phyloP scores from a whole-genome alignment of 2,888 invertebrate species.

The Orchesellides sinensis region DNA sequence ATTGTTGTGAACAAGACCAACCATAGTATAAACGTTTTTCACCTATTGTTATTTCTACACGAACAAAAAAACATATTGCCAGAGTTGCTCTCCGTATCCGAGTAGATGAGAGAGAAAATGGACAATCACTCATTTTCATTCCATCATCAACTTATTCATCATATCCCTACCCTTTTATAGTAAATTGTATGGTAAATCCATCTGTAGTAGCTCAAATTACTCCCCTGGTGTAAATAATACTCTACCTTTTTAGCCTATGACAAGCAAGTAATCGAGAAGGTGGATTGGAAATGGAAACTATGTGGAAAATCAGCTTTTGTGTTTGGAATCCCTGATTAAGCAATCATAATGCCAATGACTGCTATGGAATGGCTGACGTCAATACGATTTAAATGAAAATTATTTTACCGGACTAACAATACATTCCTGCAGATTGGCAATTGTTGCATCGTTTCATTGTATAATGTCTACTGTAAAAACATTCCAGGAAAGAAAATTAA shows the following conservation, averaged over 20 bases:
- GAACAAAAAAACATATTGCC: no score
- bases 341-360: no score
- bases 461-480: no score
- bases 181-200: background rate
- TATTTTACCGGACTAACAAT: no score
- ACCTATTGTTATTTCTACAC: slow-evolving; percentile 42
- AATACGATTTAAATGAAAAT: background rate
- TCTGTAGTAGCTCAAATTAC: background rate
- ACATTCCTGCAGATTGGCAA: no score
- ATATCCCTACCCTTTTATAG: no score
- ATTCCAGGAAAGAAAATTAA: no score
- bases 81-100: no score
- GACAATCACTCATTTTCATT: slow-evolving; percentile 53
- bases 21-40: slow-evolving; percentile 33
- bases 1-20: slow-evolving; percentile 44
- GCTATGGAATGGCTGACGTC: no score
- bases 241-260: background rate
- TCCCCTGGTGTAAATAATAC: background rate
- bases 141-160: slow-evolving; percentile 19
- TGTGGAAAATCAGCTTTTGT: background rate
- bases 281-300: background rate
- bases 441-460: no score
- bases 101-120: slow-evolving; percentile 16
- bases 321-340: slow-evolving; percentile 2
- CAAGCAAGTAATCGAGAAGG: background rate